Evolutionary conservation across 2,797 vertebrate species (phyloP).

Genomic region (Microhierax caerulescens): DNA sequence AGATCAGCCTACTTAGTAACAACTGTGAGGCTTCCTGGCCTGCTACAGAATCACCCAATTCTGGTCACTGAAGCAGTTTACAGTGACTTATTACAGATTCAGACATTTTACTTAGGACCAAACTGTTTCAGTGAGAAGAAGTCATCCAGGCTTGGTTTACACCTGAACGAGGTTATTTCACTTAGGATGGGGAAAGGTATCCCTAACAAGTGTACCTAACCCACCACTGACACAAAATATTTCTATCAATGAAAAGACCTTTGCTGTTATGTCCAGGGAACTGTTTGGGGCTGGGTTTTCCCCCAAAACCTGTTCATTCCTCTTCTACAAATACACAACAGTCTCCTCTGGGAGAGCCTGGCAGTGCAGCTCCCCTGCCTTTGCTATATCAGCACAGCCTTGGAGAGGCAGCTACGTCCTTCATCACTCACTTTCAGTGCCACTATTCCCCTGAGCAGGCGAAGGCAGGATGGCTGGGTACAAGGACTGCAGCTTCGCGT

Average conservation of each 20-base stretch:
- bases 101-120: background rate
- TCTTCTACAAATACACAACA: background rate
- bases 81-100: background rate
- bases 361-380: background rate
- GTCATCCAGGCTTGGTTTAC: no score
- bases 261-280: background rate
- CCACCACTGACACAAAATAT: background rate
- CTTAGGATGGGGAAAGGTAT: background rate
- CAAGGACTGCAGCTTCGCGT: background rate
- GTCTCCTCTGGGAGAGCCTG: background rate
- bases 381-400: accelerated
- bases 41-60: background rate
- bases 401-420: background rate
- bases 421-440: background rate
- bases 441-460: accelerated
- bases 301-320: background rate
- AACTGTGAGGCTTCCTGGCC: background rate
- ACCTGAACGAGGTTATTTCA: background rate
- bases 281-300: background rate
- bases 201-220: no score
- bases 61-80: background rate
- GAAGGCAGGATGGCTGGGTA: background rate
- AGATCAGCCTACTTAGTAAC: background rate
- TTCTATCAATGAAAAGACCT: background rate
- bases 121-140: background rate